phyloP scores from a whole-genome alignment of 2,888 invertebrate genomes.

The Erannis defoliaria region DNA sequence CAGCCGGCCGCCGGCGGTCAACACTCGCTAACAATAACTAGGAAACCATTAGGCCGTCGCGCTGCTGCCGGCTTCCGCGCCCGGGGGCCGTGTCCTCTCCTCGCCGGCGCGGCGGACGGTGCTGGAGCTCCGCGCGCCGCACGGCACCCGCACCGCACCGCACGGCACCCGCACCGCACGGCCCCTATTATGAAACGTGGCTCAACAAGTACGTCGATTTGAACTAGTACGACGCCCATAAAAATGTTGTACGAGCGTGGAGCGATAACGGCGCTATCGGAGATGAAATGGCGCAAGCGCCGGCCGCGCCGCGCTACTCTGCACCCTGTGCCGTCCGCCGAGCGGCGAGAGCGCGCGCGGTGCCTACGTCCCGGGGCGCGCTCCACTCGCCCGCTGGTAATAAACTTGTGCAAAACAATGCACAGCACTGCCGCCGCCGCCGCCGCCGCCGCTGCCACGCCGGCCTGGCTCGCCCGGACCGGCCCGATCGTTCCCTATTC shows the following conservation, averaged over 20 bases:
- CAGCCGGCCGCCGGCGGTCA: constrained; percentile 60
- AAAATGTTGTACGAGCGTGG: constrained; percentile 55
- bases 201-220: constrained; percentile 45
- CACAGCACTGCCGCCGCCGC: no score
- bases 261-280: constrained; percentile 52
- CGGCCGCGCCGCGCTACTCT: not conserved
- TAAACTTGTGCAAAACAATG: no score
- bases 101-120: constrained; percentile 32
- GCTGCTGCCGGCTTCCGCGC: constrained; percentile 39
- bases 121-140: constrained; percentile 28
- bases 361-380: not conserved
- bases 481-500: no score
- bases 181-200: no score
- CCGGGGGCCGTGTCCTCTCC: constrained; percentile 50
- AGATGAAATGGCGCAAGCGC: constrained; percentile 17
- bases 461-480: no score
- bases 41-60: constrained; percentile 48
- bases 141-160: constrained; percentile 37
- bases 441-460: no score
- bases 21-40: constrained; percentile 71
- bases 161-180: constrained; percentile 16
- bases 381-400: constrained; percentile 20
- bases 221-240: constrained; percentile 54
- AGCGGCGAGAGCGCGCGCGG: constrained; percentile 7
- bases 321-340: not conserved